Conservation (phyloP, 2,797 vertebrate genomes). For the Holocentrus rufus region DNA sequence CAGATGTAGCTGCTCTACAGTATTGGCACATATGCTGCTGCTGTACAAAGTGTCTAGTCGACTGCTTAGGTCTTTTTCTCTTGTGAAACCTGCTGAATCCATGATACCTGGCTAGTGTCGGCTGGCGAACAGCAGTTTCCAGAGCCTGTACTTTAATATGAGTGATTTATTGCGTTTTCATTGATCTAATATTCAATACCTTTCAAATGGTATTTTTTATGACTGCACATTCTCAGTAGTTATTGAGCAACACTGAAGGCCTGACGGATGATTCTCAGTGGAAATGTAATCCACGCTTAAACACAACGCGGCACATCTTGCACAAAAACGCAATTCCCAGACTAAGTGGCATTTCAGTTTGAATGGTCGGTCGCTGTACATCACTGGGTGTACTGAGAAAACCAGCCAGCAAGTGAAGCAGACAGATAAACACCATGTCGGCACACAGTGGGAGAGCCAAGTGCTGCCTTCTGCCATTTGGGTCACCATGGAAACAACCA, state of each 20-base stretch:
- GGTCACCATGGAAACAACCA: slow-evolving; percentile 82
- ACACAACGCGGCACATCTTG: slow-evolving; percentile 16
- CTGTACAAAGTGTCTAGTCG: slow-evolving; percentile 25
- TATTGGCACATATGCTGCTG: slow-evolving; percentile 40
- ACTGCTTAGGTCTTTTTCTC: not conserved
- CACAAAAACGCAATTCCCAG: slow-evolving; percentile 44
- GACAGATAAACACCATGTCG: slow-evolving; percentile 67
- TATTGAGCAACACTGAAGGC: slow-evolving; percentile 14
- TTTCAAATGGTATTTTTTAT: slow-evolving; percentile 7
- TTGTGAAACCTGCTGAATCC: not conserved
- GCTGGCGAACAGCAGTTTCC: not conserved
- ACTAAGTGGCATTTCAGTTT: slow-evolving; percentile 53
- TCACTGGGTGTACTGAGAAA: slow-evolving; percentile 32
- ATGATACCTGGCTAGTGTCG: not conserved
- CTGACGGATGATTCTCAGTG: slow-evolving; percentile 8
- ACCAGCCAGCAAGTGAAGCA: slow-evolving; percentile 48
- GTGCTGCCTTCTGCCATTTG: slow-evolving; percentile 75
- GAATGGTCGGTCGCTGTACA: slow-evolving; percentile 51
- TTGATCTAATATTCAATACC: slow-evolving; percentile 9
- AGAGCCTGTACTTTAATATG: not conserved
- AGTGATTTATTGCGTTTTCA: slow-evolving; percentile 13
- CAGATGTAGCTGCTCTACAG: slow-evolving; percentile 49
- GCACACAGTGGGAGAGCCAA: slow-evolving; percentile 72
- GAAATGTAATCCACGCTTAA: not conserved
- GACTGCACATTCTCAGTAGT: not conserved